A percentile compares a stretch with the other conserved stretches of the same genome.
Conservation (phyloP, 2,888 invertebrate species). For the Sinelater perroti region DNA sequence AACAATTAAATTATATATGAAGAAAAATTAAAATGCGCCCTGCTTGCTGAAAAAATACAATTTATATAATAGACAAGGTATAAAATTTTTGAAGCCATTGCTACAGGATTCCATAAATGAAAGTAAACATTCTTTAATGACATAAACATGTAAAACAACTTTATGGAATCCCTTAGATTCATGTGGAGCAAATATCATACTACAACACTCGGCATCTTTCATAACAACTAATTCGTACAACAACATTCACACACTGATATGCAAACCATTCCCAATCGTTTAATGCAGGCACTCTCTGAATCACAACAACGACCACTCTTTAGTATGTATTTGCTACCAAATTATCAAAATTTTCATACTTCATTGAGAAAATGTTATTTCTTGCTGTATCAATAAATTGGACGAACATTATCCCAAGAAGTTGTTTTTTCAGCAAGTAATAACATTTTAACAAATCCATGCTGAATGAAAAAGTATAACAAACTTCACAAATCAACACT, state of each 20-base stretch:
- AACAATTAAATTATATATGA: constrained; percentile 27
- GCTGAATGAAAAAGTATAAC: constrained; percentile 32
- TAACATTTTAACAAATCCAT: constrained; percentile 34
- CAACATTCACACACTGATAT: constrained; percentile 34
- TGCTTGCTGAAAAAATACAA: constrained; percentile 39
- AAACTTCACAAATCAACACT: neutral
- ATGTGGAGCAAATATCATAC: constrained; percentile 57
- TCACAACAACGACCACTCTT: constrained; percentile 46
- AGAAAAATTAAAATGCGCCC: constrained; percentile 27
- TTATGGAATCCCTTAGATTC: constrained; percentile 43
- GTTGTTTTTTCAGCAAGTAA: constrained; percentile 3
- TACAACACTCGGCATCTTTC: constrained; percentile 49
- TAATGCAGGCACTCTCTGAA: constrained; percentile 34
- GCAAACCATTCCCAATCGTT: constrained; percentile 21
- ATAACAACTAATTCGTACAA: constrained; percentile 6
- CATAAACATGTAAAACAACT: neutral
- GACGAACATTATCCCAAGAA: too few relatives aligned
- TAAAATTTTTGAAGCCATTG: constrained; percentile 33
- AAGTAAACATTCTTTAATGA: neutral
- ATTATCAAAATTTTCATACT: constrained; percentile 33
- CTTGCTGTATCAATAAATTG: too few relatives aligned
- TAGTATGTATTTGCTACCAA: constrained; percentile 55
- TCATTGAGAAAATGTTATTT: constrained; percentile 46
- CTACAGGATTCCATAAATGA: constrained; percentile 38
- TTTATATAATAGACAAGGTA: constrained; percentile 28